These are phyloP conservation scores for Hirtodrosophila duncani DNA, from an alignment of 2,888 invertebrate species.

Conservation along the genomic window DNA sequence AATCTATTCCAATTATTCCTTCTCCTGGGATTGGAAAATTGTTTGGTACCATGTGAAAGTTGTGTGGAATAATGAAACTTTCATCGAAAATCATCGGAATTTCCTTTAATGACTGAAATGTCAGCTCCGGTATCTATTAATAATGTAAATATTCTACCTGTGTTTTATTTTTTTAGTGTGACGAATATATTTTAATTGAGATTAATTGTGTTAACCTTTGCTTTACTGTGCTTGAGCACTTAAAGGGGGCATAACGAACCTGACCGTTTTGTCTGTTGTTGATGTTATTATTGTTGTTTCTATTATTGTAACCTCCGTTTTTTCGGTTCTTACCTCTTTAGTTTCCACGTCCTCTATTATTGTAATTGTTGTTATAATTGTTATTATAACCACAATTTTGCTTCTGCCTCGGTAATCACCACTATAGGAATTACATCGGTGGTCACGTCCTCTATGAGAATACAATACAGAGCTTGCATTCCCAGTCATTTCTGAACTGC, in stretches of 20 bases:
- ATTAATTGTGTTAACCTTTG: too few relatives aligned
- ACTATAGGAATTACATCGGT: too few relatives aligned
- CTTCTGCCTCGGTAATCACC: too few relatives aligned
- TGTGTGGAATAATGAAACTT: constrained; percentile 4
- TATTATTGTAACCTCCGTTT: background rate
- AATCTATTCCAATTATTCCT: constrained; percentile 11
- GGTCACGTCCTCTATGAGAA: background rate
- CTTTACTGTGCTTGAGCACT: background rate
- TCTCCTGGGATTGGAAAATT: constrained; percentile 5
- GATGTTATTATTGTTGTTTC: background rate
- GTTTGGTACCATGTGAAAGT: background rate
- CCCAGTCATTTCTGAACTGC: background rate
- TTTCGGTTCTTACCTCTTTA: background rate
- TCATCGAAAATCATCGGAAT: constrained; percentile 2
- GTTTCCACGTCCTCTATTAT: background rate
- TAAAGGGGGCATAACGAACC: background rate
- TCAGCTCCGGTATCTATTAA: background rate
- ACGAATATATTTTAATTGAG: background rate
- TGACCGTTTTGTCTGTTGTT: background rate
- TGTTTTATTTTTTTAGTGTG: background rate
- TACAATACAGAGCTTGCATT: background rate
- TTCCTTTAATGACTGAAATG: background rate
- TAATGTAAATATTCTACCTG: background rate
- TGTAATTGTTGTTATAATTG: too few relatives aligned
- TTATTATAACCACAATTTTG: too few relatives aligned